phyloP scores from a whole-genome alignment of 2,888 invertebrate species.

The Fabriciana adippe region DNA sequence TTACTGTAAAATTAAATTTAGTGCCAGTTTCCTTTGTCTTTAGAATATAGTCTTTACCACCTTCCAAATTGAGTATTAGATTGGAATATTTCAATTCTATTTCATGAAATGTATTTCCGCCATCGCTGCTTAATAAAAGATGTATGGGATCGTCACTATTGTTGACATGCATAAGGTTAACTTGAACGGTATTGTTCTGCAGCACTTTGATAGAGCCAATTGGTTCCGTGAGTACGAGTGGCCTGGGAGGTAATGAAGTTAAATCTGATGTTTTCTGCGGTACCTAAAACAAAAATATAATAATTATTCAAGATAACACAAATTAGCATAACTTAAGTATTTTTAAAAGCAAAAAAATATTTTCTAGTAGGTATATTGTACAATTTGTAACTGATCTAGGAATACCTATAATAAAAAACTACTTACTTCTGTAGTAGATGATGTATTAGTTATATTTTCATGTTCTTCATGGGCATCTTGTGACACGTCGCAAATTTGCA shows the following conservation, averaged over 20 bases:
- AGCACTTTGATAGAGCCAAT: slow-evolving; percentile 74
- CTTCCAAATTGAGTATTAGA: slow-evolving; percentile 68
- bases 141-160: slow-evolving; percentile 67
- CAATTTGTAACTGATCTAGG: no score
- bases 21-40: slow-evolving; percentile 77
- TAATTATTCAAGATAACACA: neutral
- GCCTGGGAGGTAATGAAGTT: slow-evolving; percentile 50
- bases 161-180: slow-evolving; percentile 69
- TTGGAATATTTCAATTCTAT: slow-evolving; percentile 68
- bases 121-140: slow-evolving; percentile 67
- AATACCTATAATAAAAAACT: no score
- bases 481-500: slow-evolving; percentile 93
- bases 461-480: slow-evolving; percentile 87
- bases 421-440: slow-evolving; percentile 42
- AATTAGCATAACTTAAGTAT: no score
- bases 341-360: no score
- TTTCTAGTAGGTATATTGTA: no score
- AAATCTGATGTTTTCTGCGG: slow-evolving; percentile 49
- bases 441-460: slow-evolving; percentile 54
- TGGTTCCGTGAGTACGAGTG: slow-evolving; percentile 66
- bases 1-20: slow-evolving; percentile 75
- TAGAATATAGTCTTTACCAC: slow-evolving; percentile 71
- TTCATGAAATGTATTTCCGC: slow-evolving; percentile 64
- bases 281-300: slow-evolving; percentile 36
- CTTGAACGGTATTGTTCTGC: slow-evolving; percentile 75